Base-by-base conservation (phyloP, 1,140 invertebrate genomes). In the Diploscapter pachys region DNA sequence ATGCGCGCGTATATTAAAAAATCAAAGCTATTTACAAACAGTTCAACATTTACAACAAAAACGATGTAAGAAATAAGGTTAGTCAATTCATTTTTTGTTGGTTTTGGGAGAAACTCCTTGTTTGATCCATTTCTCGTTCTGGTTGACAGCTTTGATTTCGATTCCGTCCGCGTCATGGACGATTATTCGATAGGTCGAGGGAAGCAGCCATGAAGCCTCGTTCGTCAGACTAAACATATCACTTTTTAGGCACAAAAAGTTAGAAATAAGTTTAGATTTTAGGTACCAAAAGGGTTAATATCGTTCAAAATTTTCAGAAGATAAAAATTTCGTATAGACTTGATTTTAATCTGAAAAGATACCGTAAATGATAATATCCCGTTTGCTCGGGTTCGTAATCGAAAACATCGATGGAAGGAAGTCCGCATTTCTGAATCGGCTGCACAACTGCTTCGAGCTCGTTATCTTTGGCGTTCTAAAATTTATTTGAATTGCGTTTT, bases 41-140 rank as follows among this genome's bases (percentile, higher is more conserved):
- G 31, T 31, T 31, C 31, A 31, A 31, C 0, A 31, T 31, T 31
- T 31, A 31, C 31, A 31, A 31, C 31, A 31, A 31, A 31, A 31
- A 31, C 31, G 31, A 31, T 31, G 31, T 31, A 31, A 31, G 31
- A 31, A 31, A 1, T 31, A 31, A 31, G 31, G 31, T 31, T 31
- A 31, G 1, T 31, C 1, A 31, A 31, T 31, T 31, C 31, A 31
- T 31, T 31, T 31, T 31, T 31, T 31, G 31, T 1, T 31, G 31
- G 31, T 31, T 31, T 31, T 31, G 31, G 31, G 31, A 31, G 31
- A 31, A 31, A 31, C 31, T 31, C 31, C 31, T 57, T 64, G 49
- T 50, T 76, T 76, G 70, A 70, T 63, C 75, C 75, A 76, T 62
- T 76, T 76, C 56, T 76, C 75, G 56, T 72, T 71, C 5, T 11